Conservation (phyloP, 2,888 invertebrate genomes). For the Eupithecia subfuscata region DNA sequence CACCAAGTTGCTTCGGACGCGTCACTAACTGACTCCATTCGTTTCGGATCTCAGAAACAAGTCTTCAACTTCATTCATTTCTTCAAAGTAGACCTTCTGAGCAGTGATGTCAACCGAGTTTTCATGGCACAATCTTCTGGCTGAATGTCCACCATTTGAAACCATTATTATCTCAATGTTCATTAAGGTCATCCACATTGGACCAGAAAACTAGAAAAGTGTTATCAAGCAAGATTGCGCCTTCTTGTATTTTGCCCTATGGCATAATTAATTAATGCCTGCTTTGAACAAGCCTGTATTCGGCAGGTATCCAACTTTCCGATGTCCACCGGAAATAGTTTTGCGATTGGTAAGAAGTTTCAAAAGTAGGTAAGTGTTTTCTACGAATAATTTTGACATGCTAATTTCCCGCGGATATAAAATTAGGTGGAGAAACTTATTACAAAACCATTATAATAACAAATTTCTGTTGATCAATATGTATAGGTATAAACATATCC, state of each 20-base stretch:
- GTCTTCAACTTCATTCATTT: too few species aligned
- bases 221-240: not conserved
- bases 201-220: not conserved
- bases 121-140: not conserved
- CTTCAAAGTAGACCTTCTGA: not conserved
- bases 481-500: not conserved
- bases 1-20: too few species aligned
- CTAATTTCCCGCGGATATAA: constrained; percentile 60
- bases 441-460: constrained; percentile 55
- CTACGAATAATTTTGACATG: constrained; percentile 51
- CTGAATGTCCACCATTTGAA: not conserved
- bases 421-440: constrained; percentile 59
- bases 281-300: not conserved
- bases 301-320: not conserved
- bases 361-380: constrained; percentile 4
- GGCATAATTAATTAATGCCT: not conserved
- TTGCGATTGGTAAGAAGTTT: constrained; percentile 10
- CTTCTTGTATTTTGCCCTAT: not conserved
- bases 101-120: not conserved
- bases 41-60: too few species aligned
- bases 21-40: too few species aligned
- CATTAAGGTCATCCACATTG: too few species aligned
- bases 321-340: constrained; percentile 17
- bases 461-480: constrained; percentile 56
- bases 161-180: too few species aligned